These are phyloP conservation scores for Oreochromis grahami DNA, from an alignment of 2,797 vertebrate species.

Conservation along the genomic window DNA sequence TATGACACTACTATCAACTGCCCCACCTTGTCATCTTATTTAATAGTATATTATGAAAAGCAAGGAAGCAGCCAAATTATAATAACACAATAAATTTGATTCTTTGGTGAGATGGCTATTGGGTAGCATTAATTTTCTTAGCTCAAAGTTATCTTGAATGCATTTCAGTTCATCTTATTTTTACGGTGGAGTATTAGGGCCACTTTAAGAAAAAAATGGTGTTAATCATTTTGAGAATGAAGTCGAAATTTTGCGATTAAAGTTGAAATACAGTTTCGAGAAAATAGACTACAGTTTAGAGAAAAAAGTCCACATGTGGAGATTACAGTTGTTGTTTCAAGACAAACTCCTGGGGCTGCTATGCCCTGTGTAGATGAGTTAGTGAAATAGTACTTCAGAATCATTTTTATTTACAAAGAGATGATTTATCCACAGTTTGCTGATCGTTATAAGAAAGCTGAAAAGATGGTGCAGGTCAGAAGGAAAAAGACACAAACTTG, in stretches of 20 bases:
- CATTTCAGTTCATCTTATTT: conserved; percentile 33
- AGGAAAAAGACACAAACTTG: background rate
- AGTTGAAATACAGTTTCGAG: background rate
- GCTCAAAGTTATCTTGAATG: conserved; percentile 48
- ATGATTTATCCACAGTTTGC: background rate
- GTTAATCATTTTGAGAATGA: background rate
- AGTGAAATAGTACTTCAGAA: background rate
- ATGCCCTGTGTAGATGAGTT: background rate
- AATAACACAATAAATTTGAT: conserved; percentile 41
- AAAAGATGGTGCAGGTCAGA: background rate
- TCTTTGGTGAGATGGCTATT: conserved; percentile 17
- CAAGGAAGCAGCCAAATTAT: conserved; percentile 26
- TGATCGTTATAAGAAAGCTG: background rate
- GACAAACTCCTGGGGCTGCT: background rate
- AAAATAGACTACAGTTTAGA: background rate
- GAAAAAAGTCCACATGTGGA: background rate
- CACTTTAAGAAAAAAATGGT: background rate
- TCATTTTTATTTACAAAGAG: background rate
- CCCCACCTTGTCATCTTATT: conserved; percentile 52
- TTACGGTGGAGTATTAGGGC: background rate
- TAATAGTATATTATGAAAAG: conserved; percentile 47
- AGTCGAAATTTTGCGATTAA: background rate
- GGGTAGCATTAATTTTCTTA: conserved; percentile 6
- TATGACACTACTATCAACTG: conserved; percentile 3
- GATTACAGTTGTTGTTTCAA: background rate